Conservation (phyloP, 1,140 invertebrate species). For the Dreissena polymorpha region DNA sequence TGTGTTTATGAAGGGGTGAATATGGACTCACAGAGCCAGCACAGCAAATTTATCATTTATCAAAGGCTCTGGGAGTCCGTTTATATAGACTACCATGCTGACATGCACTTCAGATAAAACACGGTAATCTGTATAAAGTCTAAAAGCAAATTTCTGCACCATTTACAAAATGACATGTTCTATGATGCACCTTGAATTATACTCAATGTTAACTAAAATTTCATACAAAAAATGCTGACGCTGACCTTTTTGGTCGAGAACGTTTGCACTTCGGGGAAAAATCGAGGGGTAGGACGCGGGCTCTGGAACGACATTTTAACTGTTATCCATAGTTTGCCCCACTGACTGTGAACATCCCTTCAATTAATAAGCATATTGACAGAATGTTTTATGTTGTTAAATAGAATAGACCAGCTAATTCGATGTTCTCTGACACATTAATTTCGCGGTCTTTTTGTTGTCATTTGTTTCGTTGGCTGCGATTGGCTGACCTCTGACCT, state of each 20-base stretch:
- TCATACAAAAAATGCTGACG: no score
- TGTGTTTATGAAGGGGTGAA: no score
- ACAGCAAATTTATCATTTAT: no score
- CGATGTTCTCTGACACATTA: background rate
- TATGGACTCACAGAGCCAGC: no score
- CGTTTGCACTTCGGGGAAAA: conserved; percentile 76
- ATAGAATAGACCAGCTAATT: background rate
- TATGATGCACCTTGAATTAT: no score
- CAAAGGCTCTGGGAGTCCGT: no score
- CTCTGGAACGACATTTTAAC: conserved; percentile 64
- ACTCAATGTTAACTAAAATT: no score
- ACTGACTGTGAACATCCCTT: background rate
- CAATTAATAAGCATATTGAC: background rate
- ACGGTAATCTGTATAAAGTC: background rate
- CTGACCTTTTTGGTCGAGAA: conserved; percentile 80
- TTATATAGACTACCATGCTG: no score
- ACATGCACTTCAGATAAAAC: no score
- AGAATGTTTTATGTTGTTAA: background rate
- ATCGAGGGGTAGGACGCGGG: conserved; percentile 78
- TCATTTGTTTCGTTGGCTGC: conserved; percentile 25
- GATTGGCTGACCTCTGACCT: conserved; percentile 27
- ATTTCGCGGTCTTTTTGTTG: conserved; percentile 54
- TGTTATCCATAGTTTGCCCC: background rate
- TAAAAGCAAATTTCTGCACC: background rate
- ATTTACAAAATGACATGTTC: no score